Percentiles rank a stretch among this genome's conserved stretches.
phyloP scores from a whole-genome alignment of 2,113 vertebrate genomes.

The Nycticebus coucang region DNA sequence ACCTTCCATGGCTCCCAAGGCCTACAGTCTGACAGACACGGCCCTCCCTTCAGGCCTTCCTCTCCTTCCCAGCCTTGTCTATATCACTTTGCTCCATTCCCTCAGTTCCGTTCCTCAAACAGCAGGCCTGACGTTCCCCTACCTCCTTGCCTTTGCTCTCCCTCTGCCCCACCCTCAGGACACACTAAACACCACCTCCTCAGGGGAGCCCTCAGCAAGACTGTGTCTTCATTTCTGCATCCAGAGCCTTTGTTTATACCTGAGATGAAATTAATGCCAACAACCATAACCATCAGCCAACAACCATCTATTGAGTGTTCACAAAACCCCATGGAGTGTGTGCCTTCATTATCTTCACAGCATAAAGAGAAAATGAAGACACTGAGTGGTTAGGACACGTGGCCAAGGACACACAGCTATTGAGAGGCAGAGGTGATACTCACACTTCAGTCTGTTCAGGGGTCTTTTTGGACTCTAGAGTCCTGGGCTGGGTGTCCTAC shows the following conservation, averaged over 20 bases:
- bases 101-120: neutral
- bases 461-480: neutral
- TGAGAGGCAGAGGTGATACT: neutral
- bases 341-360: neutral
- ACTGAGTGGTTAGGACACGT: neutral
- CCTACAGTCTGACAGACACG: neutral
- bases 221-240: neutral
- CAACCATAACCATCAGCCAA: neutral
- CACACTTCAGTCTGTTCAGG: neutral
- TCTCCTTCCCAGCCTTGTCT: neutral
- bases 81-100: neutral
- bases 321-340: neutral
- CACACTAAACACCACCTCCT: neutral
- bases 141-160: neutral
- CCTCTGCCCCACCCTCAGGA: neutral
- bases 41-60: neutral
- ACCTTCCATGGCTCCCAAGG: neutral
- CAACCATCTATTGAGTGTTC: neutral
- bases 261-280: neutral
- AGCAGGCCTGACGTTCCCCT: neutral
- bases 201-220: neutral
- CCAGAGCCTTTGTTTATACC: neutral
- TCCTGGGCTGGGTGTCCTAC: neutral
- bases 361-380: neutral
- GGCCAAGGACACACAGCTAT: neutral